These are phyloP conservation scores for Eurystomus glaucurus DNA, from an alignment of 2,797 vertebrate species.

Conservation along the genomic window DNA sequence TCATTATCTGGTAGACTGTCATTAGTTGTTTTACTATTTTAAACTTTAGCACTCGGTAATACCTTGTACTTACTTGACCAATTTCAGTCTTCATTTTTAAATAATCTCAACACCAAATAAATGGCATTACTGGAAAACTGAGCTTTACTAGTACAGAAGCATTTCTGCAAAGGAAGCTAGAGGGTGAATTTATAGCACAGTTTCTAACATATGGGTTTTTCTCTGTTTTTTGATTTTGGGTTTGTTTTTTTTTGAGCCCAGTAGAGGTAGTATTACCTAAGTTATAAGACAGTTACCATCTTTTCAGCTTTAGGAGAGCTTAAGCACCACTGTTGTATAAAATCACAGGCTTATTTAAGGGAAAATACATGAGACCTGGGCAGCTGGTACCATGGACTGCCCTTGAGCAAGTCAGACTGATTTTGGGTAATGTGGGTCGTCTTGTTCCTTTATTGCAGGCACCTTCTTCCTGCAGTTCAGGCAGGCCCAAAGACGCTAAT, in stretches of 20 bases:
- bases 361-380: background rate
- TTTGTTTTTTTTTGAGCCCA: background rate
- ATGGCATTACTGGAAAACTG: rapidly evolving
- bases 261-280: background rate
- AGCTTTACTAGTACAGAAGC: background rate
- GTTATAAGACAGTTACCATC: background rate
- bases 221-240: background rate
- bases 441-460: background rate
- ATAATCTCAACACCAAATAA: background rate
- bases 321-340: background rate
- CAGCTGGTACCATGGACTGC: background rate
- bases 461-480: background rate
- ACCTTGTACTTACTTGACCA: background rate
- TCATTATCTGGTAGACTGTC: background rate
- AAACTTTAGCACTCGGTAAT: background rate
- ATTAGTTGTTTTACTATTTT: background rate
- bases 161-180: background rate
- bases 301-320: background rate
- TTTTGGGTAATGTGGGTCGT: background rate
- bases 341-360: background rate
- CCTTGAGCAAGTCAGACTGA: background rate
- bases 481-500: background rate
- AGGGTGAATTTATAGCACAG: background rate
- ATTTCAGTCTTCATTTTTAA: background rate
- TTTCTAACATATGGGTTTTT: background rate